A percentile compares a stretch with the other conserved stretches of the same genome.
These are phyloP conservation scores for Xyrichtys novacula DNA, from an alignment of 2,797 vertebrate genomes.

Conservation along the genomic window DNA sequence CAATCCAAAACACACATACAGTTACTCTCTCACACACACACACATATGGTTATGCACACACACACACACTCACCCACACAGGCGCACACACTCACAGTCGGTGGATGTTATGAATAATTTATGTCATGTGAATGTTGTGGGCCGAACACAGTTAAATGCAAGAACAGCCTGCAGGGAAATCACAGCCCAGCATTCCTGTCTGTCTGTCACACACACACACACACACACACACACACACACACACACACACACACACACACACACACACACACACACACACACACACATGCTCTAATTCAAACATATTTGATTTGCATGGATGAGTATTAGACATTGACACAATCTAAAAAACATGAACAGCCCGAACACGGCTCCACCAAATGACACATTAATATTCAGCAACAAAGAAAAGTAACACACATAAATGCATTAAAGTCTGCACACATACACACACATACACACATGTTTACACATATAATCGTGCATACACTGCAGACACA, in stretches of 20 bases:
- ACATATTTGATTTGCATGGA: constrained; percentile 30
- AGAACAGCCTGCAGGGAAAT: constrained; percentile 71
- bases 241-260: not conserved
- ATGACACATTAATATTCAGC: not conserved
- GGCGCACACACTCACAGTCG: constrained; percentile 13
- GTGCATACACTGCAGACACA: not conserved
- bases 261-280: not conserved
- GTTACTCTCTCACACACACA: too few species aligned
- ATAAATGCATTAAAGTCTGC: too few species aligned
- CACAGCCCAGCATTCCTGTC: constrained; percentile 50
- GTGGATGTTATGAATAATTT: constrained; percentile 71
- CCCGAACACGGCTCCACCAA: not conserved
- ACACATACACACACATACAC: not conserved
- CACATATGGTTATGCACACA: constrained; percentile 2
- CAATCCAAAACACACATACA: too few species aligned
- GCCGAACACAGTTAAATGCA: constrained; percentile 73
- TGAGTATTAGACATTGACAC: constrained; percentile 22
- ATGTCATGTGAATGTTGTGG: constrained; percentile 71
- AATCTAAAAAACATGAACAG: not conserved
- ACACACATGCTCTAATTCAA: not conserved
- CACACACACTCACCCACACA: constrained; percentile 14
- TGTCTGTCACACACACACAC: constrained; percentile 34
- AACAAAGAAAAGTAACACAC: not conserved
- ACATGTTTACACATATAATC: not conserved
- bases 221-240: constrained; percentile 1